Evolutionary conservation across 1,140 invertebrate species (phyloP), one percentile per base, ranked within the genome.

Genomic region (Ceratosolen fusciceps): DNA sequence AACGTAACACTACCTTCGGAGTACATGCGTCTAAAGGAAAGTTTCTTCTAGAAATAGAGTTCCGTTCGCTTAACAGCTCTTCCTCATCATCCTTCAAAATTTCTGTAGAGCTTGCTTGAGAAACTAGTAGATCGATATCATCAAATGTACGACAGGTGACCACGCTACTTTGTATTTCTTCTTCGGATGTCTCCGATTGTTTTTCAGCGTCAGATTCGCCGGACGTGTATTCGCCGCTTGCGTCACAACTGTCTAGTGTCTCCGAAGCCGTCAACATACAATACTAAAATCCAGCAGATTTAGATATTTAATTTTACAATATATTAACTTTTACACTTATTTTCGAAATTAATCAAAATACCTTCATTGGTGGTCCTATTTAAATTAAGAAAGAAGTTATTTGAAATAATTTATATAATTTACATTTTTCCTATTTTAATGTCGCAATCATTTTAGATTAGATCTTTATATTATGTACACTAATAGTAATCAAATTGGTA

Each of bases 171-270:
- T 93, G 92, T 80, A 93, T 92, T 34, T 93, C 89, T 78, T 95
- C 95, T 83, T 95, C 95, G 0, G 95, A 95, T 3, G 93, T 93
- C 79, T 94, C 91, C 0, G 94, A 95, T 31, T 91, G 90, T 52
- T 89, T 91, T 81, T 94, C 93, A 49, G 93, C 92, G 83, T 94
- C 94, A 62, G 94, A 95, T 84, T 96, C 95, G 39, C 92, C 92
- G 24, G 94, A 95, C 39, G 96, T 97, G 79, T 96, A 96, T 90
- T 97, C 96, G 29, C 96, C 95, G 81, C 96, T 97, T 0, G 96
- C 96, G 86, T 98, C 96, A 87, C 96, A 97, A 86, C 92, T 93
- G 83, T 93, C 92, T 74, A 91, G 81, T 58, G 89, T 85, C 83
- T 90, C 81, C 72, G 84, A 84, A 72, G 82, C 76, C 60, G 70